phyloP scores from a whole-genome alignment of 2,797 vertebrate species.

The Poecilia velifera region DNA sequence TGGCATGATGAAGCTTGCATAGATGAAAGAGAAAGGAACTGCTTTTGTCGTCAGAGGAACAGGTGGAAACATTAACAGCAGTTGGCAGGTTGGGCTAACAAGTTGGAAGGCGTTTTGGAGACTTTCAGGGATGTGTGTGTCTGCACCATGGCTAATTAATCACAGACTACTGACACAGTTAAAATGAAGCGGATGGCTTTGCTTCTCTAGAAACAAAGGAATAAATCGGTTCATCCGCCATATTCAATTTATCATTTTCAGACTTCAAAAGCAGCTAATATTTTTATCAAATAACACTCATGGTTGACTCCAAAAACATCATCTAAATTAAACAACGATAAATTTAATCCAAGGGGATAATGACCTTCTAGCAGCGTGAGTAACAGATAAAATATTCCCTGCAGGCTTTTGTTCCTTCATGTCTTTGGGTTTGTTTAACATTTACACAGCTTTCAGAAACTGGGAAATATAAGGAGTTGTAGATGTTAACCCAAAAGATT shows the following conservation, averaged over 20 bases:
- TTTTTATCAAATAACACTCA: constrained; percentile 66
- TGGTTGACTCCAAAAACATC: constrained; percentile 60
- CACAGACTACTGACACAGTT: constrained; percentile 65
- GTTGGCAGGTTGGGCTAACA: constrained; percentile 70
- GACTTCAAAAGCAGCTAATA: constrained; percentile 73
- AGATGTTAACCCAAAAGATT: constrained; percentile 1
- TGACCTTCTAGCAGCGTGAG: constrained; percentile 53
- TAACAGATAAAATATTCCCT: constrained; percentile 49
- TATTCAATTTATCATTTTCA: constrained; percentile 77
- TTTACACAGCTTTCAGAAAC: constrained; percentile 41
- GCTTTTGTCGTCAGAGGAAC: constrained; percentile 64
- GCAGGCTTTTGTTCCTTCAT: constrained; percentile 51
- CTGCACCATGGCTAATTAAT: constrained; percentile 66
- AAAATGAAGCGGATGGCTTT: constrained; percentile 43
- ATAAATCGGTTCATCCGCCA: constrained; percentile 48
- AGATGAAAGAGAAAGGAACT: constrained; percentile 48
- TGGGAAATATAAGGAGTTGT: neutral
- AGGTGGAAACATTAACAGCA: constrained; percentile 75
- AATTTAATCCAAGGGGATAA: constrained; percentile 53
- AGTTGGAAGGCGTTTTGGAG: constrained; percentile 55
- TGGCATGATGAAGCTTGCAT: constrained; percentile 48
- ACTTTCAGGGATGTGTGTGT: constrained; percentile 42
- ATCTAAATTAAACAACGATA: constrained; percentile 59
- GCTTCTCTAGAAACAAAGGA: constrained; percentile 55
- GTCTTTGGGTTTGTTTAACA: constrained; percentile 56